Percentiles rank a stretch among this genome's conserved stretches.
phyloP scores from a whole-genome alignment of 1,140 invertebrate genomes.

The Zaprionus inermis region DNA sequence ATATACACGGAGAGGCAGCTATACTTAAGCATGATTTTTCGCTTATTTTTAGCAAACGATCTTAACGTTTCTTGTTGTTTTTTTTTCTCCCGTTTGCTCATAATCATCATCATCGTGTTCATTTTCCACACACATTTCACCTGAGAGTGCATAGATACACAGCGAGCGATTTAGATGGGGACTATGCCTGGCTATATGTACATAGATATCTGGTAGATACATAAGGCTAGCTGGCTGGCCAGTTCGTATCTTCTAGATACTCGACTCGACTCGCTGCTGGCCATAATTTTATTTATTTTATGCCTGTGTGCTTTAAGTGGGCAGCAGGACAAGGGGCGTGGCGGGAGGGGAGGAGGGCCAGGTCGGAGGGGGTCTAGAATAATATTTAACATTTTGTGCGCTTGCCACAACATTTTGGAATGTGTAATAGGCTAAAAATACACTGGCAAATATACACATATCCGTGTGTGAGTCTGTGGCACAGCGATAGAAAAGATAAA shows the following conservation, averaged over 20 bases:
- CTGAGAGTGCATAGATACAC: constrained; percentile 58
- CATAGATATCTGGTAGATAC: constrained; percentile 17
- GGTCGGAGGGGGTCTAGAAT: constrained; percentile 42
- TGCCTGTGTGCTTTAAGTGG: constrained; percentile 33
- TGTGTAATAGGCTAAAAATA: constrained; percentile 80
- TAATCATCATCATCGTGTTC: constrained; percentile 78
- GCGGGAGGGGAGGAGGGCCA: not conserved
- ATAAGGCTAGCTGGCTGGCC: constrained; percentile 25
- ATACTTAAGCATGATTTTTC: constrained; percentile 79
- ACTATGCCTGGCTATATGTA: constrained; percentile 18
- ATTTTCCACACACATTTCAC: constrained; percentile 80
- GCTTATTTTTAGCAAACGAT: constrained; percentile 81
- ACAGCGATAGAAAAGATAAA: constrained; percentile 64
- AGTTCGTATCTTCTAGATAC: constrained; percentile 73
- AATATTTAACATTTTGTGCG: constrained; percentile 73
- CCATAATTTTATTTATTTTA: constrained; percentile 81
- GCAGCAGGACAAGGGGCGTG: constrained; percentile 16
- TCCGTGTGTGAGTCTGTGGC: constrained; percentile 8
- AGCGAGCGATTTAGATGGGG: constrained; percentile 16
- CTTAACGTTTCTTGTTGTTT: constrained; percentile 58
- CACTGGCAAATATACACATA: constrained; percentile 71
- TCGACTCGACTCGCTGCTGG: constrained; percentile 46
- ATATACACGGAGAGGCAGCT: constrained; percentile 25
- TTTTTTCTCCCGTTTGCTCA: constrained; percentile 56
- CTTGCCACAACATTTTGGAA: constrained; percentile 81